Percentiles rank a stretch among this genome's conserved stretches.
These are phyloP conservation scores for Aspidoscelis tigris DNA, from an alignment of 2,113 vertebrate genomes.

Conservation along the genomic window DNA sequence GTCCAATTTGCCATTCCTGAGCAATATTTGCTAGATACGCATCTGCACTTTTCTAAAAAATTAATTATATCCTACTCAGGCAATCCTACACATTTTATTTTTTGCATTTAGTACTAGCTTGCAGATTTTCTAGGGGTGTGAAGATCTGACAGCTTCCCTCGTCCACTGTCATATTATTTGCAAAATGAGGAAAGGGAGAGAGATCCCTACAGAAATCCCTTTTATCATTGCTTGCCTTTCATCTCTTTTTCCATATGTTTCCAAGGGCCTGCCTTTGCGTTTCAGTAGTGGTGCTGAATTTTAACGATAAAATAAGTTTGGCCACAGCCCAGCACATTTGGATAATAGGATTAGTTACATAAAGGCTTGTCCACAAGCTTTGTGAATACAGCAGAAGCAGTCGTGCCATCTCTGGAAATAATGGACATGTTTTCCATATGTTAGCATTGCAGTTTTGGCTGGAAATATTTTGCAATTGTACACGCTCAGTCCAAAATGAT, in stretches of 20 bases:
- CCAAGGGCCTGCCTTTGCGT: slow-evolving; percentile 45
- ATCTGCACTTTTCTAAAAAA: background rate
- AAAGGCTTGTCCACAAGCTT: slow-evolving; percentile 41
- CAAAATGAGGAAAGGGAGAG: slow-evolving; percentile 27
- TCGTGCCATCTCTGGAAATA: slow-evolving; percentile 11
- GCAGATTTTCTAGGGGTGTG: background rate
- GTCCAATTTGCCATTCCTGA: background rate
- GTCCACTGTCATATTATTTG: background rate
- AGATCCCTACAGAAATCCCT: slow-evolving; percentile 23
- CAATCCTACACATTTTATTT: background rate
- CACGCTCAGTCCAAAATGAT: too few relatives aligned
- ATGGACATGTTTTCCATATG: background rate
- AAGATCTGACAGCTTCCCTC: slow-evolving; percentile 11
- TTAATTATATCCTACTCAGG: background rate
- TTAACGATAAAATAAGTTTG: slow-evolving; percentile 60
- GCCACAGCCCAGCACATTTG: slow-evolving; percentile 19
- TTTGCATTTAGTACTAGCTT: background rate
- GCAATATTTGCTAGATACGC: background rate
- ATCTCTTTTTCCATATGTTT: slow-evolving; percentile 47
- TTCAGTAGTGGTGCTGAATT: slow-evolving; percentile 54
- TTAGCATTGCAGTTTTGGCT: background rate
- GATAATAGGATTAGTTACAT: slow-evolving; percentile 55
- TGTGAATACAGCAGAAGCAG: slow-evolving; percentile 41
- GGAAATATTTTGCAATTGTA: too few relatives aligned
- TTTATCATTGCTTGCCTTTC: slow-evolving; percentile 41